Base-by-base conservation (phyloP, 2,888 invertebrate genomes). In the Megamerina dolium region DNA sequence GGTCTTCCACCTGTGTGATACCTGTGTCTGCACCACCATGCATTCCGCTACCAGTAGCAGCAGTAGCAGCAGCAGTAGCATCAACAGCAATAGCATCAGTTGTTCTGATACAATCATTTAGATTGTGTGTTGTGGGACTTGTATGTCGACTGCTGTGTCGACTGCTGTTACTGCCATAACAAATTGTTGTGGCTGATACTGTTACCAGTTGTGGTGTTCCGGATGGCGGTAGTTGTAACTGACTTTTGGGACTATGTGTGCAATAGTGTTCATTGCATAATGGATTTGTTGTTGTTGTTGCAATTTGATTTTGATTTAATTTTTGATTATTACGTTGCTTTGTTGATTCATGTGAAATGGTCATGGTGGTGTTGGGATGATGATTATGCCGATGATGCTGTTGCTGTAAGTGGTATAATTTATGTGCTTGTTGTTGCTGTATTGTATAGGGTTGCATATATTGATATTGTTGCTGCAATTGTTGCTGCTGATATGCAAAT, bases 401-500 rank as follows among this genome's bases (percentile, higher is more conserved):
- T 27, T 43, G 37, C 4, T 44, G 45, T 1, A 37, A 33, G 2
- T 44, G 36, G 3, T 36, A 20, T 1, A 41, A 38, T 3, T 41
- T 34, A 2, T 45, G 48, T 43, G 33, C 42, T 39, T 18, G 48
- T 8, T 41, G 49, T 35, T 43, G 49, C 33, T 39, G 19, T 26
- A 17, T 31, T 27, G 42, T 35, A 23, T 38, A n/a, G n/a, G 44
- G 34, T 26, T 30, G 39, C 36, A 33, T 38, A 21, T 41, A 41
- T 2, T 43, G 43, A 5, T 39, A 43, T 19, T 29, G 43, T 8
- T 6, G 43, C n/a, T 35, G 35, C 16, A 30, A 30, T 26, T 36
- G 45, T 33, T 45, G 45, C 20, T 50, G 50, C 30, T 37, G 42
- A 45, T 57, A 56, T 37, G 53, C 53, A 47, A 51, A 37, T 45